phyloP scores from a whole-genome alignment of 2,888 invertebrate genomes.

The Malthinus flaveolus region DNA sequence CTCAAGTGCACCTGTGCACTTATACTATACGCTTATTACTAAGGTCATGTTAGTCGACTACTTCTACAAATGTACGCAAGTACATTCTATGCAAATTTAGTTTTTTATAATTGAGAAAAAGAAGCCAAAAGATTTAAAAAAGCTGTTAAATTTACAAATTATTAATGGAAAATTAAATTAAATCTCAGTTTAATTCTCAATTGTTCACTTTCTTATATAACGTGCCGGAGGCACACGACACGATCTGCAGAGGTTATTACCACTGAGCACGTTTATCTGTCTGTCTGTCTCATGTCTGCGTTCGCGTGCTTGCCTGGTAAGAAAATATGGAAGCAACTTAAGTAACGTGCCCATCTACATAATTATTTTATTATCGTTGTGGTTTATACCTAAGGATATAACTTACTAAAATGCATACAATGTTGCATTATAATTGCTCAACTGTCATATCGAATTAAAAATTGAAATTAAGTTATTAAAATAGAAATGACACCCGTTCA shows the following conservation, averaged over 20 bases:
- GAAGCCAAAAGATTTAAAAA: too few relatives aligned
- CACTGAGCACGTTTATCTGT: constrained; percentile 28
- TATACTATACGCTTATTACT: too few relatives aligned
- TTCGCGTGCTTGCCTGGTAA: constrained; percentile 22
- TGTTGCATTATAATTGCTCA: neutral
- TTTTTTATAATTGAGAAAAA: too few relatives aligned
- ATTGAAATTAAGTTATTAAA: neutral
- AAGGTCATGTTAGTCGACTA: too few relatives aligned
- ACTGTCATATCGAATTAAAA: constrained; percentile 4
- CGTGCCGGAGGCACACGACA: constrained; percentile 14
- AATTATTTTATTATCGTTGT: constrained; percentile 1
- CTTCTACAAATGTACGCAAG: too few relatives aligned
- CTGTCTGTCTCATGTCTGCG: constrained; percentile 33
- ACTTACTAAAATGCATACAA: neutral
- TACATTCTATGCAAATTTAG: too few relatives aligned
- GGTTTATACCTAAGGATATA: neutral
- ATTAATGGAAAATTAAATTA: neutral
- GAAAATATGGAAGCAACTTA: constrained; percentile 2
- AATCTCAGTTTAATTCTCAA: constrained; percentile 2
- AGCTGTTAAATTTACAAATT: neutral
- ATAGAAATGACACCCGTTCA: neutral
- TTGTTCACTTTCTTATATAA: constrained; percentile 30
- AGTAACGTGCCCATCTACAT: neutral
- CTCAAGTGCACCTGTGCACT: too few relatives aligned
- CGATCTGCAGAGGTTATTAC: constrained; percentile 41